Conservation (phyloP, 2,797 vertebrate species). For the Oreochromis grahami region DNA sequence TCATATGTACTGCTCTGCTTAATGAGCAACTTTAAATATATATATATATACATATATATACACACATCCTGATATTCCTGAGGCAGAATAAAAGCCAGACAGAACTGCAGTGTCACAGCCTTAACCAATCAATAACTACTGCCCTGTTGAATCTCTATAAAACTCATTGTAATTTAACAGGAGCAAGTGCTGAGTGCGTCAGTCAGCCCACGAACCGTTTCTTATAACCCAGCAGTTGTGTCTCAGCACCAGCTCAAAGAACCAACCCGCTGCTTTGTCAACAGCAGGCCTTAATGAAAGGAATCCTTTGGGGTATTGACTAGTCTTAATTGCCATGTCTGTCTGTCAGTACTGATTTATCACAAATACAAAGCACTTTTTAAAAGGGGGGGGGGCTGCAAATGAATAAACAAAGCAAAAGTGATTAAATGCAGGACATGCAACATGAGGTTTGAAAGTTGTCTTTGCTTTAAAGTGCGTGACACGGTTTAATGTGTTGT, state of each 20-base stretch:
- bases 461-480: not conserved
- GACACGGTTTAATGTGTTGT: not conserved
- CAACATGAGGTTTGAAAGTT: not conserved
- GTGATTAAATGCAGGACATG: not conserved
- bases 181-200: conserved; percentile 45
- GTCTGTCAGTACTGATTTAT: not conserved
- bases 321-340: not conserved
- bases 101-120: conserved; percentile 27
- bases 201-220: conserved; percentile 6
- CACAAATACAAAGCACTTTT: not conserved
- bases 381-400: not conserved
- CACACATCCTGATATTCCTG: not conserved
- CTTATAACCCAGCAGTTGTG: conserved; percentile 19
- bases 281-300: not conserved
- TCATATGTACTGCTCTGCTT: not conserved
- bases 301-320: not conserved
- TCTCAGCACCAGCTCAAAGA: not conserved
- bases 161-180: conserved; percentile 58
- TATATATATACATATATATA: not conserved
- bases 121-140: conserved; percentile 42
- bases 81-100: conserved; percentile 17
- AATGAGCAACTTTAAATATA: not conserved
- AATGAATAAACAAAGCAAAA: not conserved
- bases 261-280: not conserved
- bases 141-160: conserved; percentile 36